Percentiles rank a stretch among this genome's conserved stretches.
Conservation (phyloP, 2,888 invertebrate genomes). For the Latheticus oryzae region DNA sequence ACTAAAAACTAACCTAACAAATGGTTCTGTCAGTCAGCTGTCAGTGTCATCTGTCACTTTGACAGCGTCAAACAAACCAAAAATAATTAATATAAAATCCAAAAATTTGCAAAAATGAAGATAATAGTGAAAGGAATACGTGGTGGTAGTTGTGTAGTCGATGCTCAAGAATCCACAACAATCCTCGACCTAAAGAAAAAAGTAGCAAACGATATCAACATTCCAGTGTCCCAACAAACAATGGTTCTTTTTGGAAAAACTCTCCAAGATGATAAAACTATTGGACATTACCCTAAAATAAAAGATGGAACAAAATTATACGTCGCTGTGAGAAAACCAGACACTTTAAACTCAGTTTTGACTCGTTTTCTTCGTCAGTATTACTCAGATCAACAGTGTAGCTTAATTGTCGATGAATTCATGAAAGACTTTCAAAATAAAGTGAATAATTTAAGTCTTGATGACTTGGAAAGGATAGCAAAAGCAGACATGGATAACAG, state of each 20-base stretch:
- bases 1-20: too few relatives aligned
- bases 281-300: conserved; percentile 77
- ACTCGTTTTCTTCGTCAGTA: conserved; percentile 72
- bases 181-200: conserved; percentile 78
- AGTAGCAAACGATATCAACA: conserved; percentile 73
- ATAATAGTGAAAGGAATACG: conserved; percentile 79
- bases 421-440: conserved; percentile 66
- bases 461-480: conserved; percentile 65
- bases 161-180: conserved; percentile 72
- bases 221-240: conserved; percentile 78
- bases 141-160: conserved; percentile 76
- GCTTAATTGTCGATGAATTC: conserved; percentile 70
- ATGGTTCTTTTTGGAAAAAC: conserved; percentile 78
- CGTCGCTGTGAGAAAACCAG: conserved; percentile 77
- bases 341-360: conserved; percentile 71
- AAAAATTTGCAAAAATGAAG: conserved; percentile 70
- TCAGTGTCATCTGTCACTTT: not conserved
- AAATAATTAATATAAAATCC: conserved; percentile 1
- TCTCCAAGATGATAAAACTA: conserved; percentile 76
- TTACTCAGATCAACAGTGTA: conserved; percentile 74
- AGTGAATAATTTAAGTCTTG: conserved; percentile 63
- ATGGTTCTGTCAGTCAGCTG: not conserved
- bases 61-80: not conserved
- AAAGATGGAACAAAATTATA: conserved; percentile 82
- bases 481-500: conserved; percentile 60